Conservation (phyloP, 2,888 invertebrate genomes). For the Sisyra terminalis region DNA sequence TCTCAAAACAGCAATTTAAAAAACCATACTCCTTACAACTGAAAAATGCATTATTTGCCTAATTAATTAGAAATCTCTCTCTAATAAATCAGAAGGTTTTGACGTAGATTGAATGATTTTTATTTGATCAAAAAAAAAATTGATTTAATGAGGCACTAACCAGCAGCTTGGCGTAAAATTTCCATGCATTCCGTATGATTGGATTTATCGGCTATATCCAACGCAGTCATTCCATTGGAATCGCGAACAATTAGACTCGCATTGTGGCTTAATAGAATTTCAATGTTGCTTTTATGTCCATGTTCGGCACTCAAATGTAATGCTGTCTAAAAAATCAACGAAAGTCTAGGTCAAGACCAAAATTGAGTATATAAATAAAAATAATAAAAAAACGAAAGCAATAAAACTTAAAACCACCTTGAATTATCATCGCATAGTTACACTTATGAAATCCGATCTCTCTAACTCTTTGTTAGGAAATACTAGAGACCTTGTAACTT, state of each 20-base stretch:
- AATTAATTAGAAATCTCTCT: too few relatives aligned
- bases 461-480: too few relatives aligned
- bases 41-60: too few relatives aligned
- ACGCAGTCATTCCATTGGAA: conserved; percentile 49
- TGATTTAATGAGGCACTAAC: too few relatives aligned
- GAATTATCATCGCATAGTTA: conserved; percentile 2
- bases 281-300: conserved; percentile 56
- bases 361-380: too few relatives aligned
- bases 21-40: too few relatives aligned
- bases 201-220: conserved; percentile 52
- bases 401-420: conserved; percentile 5
- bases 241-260: conserved; percentile 46
- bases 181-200: conserved; percentile 47
- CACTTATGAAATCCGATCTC: not conserved
- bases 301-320: conserved; percentile 68
- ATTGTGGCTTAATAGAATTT: conserved; percentile 45
- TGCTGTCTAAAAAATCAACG: conserved; percentile 40
- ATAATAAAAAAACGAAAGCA: too few relatives aligned
- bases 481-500: too few relatives aligned
- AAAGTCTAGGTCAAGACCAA: conserved; percentile 1
- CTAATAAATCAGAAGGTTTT: too few relatives aligned
- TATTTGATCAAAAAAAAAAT: not conserved
- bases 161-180: conserved; percentile 45
- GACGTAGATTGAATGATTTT: not conserved
- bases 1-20: too few relatives aligned